A percentile compares a stretch with the other conserved stretches of the same genome.
Evolutionary conservation across 2,888 invertebrate species (phyloP).

Genomic region (Physocephala rufipes): DNA sequence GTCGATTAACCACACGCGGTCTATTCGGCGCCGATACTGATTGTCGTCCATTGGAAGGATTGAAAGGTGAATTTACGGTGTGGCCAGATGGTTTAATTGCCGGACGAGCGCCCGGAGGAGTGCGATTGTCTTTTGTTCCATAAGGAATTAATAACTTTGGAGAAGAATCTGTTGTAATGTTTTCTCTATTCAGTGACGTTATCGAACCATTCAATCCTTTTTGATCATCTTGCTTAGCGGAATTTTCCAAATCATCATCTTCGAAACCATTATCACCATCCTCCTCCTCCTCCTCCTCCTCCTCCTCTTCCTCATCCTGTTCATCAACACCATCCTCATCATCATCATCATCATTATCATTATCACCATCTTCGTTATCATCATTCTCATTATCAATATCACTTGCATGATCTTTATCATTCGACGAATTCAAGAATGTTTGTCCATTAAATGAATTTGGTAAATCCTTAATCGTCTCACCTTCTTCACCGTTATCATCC

Average conservation of each 20-base stretch:
- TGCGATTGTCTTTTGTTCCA: constrained; percentile 40
- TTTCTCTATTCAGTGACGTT: no score
- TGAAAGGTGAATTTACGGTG: constrained; percentile 49
- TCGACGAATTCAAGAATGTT: constrained; percentile 2
- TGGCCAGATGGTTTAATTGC: constrained; percentile 37
- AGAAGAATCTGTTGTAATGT: neutral
- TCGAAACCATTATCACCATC: constrained; percentile 44
- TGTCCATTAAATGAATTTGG: constrained; percentile 1
- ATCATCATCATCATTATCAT: constrained; percentile 32
- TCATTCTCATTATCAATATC: constrained; percentile 31
- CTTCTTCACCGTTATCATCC: constrained; percentile 43
- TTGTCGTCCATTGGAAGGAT: constrained; percentile 46
- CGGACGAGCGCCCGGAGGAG: constrained; percentile 48
- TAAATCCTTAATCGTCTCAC: constrained; percentile 34
- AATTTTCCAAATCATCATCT: constrained; percentile 38
- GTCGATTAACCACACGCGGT: constrained; percentile 58
- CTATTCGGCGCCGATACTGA: constrained; percentile 29
- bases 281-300: constrained; percentile 45
- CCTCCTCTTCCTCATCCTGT: constrained; percentile 42
- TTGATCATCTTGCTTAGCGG: constrained; percentile 34
- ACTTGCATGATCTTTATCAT: constrained; percentile 37
- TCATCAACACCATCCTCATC: constrained; percentile 39
- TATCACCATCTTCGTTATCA: constrained; percentile 31
- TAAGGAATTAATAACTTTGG: neutral
- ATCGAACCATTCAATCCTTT: constrained; percentile 33